Conservation (phyloP, 64 coral and sea anemone genomes). For the Trachythela sp. region DNA sequence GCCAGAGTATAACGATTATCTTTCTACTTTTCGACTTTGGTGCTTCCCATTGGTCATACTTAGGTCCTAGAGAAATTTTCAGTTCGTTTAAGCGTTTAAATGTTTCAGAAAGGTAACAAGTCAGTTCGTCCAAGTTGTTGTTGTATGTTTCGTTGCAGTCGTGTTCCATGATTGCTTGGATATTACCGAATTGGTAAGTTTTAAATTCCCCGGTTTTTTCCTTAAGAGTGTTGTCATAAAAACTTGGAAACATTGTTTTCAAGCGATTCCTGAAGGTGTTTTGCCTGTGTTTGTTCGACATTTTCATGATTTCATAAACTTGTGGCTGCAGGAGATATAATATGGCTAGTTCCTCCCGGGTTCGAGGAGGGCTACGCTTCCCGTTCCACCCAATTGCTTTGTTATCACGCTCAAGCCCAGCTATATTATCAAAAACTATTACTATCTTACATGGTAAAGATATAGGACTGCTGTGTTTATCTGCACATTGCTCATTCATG, state of each 20-base stretch:
- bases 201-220: slow-evolving; percentile 28
- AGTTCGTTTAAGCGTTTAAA: slow-evolving; percentile 29
- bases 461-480: slow-evolving; percentile 3
- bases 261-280: slow-evolving; percentile 23
- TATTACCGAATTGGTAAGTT: slow-evolving; percentile 37
- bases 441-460: slow-evolving; percentile 40
- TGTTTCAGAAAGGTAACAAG: slow-evolving; percentile 35
- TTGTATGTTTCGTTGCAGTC: slow-evolving; percentile 31
- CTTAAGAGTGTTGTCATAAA: slow-evolving; percentile 33
- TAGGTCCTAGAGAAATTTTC: slow-evolving; percentile 10
- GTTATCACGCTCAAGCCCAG: slow-evolving; percentile 36
- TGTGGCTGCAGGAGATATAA: slow-evolving; percentile 41
- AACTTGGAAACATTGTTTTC: slow-evolving; percentile 46
- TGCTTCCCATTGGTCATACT: slow-evolving; percentile 24
- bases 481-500: slow-evolving; percentile 31
- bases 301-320: slow-evolving; percentile 34
- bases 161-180: slow-evolving; percentile 29
- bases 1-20: slow-evolving; percentile 33
- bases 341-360: slow-evolving; percentile 38
- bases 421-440: slow-evolving; percentile 49
- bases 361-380: slow-evolving; percentile 23
- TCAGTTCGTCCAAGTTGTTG: slow-evolving; percentile 40
- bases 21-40: not conserved
- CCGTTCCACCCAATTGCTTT: slow-evolving; percentile 33
- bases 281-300: slow-evolving; percentile 32